Base-by-base conservation (phyloP, 2,113 vertebrate genomes). In the Eidolon helvum region DNA sequence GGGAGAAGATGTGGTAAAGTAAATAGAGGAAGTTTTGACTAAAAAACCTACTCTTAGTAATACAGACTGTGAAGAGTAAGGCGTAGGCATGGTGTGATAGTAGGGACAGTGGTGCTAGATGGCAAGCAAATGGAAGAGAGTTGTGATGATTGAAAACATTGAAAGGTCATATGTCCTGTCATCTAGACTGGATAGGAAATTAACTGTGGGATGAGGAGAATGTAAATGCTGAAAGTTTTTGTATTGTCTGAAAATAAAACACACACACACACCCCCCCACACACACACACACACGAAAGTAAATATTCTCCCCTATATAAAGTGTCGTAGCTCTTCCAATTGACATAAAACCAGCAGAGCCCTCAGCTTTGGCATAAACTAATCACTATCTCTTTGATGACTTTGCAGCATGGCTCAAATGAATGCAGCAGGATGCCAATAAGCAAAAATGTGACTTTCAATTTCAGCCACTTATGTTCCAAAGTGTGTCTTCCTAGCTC, bases 21-120 rank as follows among this genome's bases (percentile, higher is more conserved):
- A 78, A 59, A 1, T 35, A 77, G 35, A 69, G 18, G 38, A 40
- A 59, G 10, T 26, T 85, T 66, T 78, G 65, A 79, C 12, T 43
- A 35, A 63, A 63, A 77, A 38, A 38, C 5, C 14, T 88, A 94
- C 93, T 65, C 80, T 83, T 45, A 66, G 26, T 83, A 10, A 89
- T 26, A 19, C 2, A 18, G 15, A 28, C 12, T 26, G 24, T 68
- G 45, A 71, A 69, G 28, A 74, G 63, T 79, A 72, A 38, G 14
- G 12, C 10, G 5, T 50, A 40, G 18, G 11, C 0, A 0, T 14
- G 1, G 6, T 57, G 7, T 35, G 33, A 61, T 35, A n/a, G 30
- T 10, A 22, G 30, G 10, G 14, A 19, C 11, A 7, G 8, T 35
- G 28, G 6, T 38, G 26, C 14, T 3, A 50, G 33, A 63, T 14